Evolutionary conservation across 2,888 invertebrate species (phyloP), one percentile per base, ranked within the genome.

Genomic region (Hyposoter dolosus): DNA sequence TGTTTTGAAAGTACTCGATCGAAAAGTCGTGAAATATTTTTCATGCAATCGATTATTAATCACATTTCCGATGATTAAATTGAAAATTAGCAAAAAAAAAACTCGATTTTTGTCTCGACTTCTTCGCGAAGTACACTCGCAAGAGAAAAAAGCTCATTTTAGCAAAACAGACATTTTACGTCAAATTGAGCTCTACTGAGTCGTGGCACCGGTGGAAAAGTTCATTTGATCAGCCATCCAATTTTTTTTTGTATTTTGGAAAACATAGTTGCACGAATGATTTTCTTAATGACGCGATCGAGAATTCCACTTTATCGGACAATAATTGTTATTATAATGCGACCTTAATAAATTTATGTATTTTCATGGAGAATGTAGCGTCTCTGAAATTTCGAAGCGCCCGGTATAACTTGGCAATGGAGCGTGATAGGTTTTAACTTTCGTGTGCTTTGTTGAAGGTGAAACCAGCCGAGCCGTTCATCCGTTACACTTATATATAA

Each of bases 401-500:
- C 40, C 40, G 32, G n/a, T 43, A 23, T 43, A 50, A 23, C 60
- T 47, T n/a, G 19, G 60, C n/a, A 45, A 60, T 6, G 12, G 65
- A 15, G 35, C 47, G 28, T 72, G 7, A 69, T 56, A 65, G 75
- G 43, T 84, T 84, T 76, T 76, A 69, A 83, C 79, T 79, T 47
- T 56, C 75, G 56, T 79, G 75, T 50, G 79, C 68, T 69, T 66
- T 74, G 63, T 32, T 32, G 80, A 80, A 74, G 75, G 80, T 17
- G 68, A 75, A 80, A 79, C 53, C 60, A 56, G 63, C 23, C 60
- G 60, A 69, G 32, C 60, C 43, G 63, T 69, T 79, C 74, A 69
- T 45, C 74, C 79, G 75, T 84, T 56, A 66, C 72, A 74, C 69
- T 75, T 69, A 69, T 82, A 47, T 23, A 82, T 45, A 47, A 79